Conservation (phyloP, 1,140 invertebrate genomes). For the Leptopilina clavipes region DNA sequence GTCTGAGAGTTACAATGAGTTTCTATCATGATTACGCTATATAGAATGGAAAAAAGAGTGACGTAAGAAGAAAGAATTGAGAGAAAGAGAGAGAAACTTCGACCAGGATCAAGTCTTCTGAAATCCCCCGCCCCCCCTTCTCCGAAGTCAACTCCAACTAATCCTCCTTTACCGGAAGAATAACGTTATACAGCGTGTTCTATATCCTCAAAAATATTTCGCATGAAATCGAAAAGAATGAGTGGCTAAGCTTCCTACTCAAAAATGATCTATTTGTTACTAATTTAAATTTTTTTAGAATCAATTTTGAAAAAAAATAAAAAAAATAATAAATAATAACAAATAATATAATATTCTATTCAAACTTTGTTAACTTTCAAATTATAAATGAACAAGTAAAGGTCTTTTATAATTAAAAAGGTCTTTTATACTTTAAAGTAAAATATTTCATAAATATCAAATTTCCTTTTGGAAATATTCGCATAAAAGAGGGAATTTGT, state of each 20-base stretch:
- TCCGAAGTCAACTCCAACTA: constrained; percentile 60
- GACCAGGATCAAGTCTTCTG: constrained; percentile 57
- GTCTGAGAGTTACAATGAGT: constrained; percentile 37
- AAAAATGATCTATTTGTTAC: neutral
- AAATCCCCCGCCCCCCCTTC: constrained; percentile 42
- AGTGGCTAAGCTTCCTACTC: neutral
- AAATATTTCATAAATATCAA: too few relatives aligned
- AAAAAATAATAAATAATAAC: too few relatives aligned
- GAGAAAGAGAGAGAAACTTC: neutral
- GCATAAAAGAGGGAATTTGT: too few relatives aligned
- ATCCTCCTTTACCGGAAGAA: constrained; percentile 43
- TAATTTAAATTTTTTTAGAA: too few relatives aligned
- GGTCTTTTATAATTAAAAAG: too few relatives aligned
- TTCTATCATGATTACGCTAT: constrained; percentile 29
- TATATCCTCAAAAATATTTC: neutral
- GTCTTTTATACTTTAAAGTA: too few relatives aligned
- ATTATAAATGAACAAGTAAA: too few relatives aligned
- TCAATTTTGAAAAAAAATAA: too few relatives aligned
- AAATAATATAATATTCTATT: too few relatives aligned
- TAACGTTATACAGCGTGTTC: neutral
- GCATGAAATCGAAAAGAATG: neutral
- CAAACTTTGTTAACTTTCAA: too few relatives aligned
- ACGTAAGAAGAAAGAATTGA: neutral
- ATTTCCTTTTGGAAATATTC: too few relatives aligned
- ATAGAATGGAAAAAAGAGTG: constrained; percentile 24